Evolutionary conservation across 2,113 vertebrate species (phyloP).

Genomic region (Myxocyprinus asiaticus): DNA sequence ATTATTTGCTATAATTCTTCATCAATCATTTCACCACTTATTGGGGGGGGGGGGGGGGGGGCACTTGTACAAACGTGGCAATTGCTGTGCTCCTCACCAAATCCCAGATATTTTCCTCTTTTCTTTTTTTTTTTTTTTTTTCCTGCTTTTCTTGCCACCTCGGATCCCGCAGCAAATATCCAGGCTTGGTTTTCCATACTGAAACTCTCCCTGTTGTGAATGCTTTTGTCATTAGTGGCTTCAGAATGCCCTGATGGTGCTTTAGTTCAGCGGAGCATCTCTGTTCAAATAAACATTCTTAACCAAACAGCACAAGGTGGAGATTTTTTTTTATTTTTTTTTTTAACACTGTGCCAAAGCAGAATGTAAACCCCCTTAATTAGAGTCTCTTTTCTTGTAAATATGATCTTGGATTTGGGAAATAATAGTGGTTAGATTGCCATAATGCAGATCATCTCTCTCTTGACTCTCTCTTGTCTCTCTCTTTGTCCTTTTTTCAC

Average conservation of each 20-base stretch:
- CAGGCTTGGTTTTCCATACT: conserved; percentile 29
- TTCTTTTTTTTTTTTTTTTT: conserved; percentile 16
- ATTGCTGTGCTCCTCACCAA: background rate
- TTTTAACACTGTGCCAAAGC: too few relatives aligned
- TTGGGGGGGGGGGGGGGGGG: conserved; percentile 4
- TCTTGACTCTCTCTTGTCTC: too few relatives aligned
- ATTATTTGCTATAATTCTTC: conserved; percentile 1
- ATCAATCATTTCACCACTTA: conserved; percentile 20
- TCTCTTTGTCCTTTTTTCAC: too few relatives aligned
- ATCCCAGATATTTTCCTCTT: background rate
- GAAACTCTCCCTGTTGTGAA: conserved; percentile 15
- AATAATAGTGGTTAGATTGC: too few relatives aligned
- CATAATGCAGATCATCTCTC: too few relatives aligned
- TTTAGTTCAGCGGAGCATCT: conserved; percentile 7
- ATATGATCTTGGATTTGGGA: too few relatives aligned
- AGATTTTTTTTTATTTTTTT: conserved; percentile 10
- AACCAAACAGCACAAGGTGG: background rate
- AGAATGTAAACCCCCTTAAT: too few relatives aligned
- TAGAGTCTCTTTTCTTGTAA: too few relatives aligned
- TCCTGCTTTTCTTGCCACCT: conserved; percentile 39
- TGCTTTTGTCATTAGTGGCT: conserved; percentile 41
- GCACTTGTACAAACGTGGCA: background rate
- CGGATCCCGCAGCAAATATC: conserved; percentile 19
- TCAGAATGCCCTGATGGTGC: conserved; percentile 2
- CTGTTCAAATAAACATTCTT: conserved; percentile 30